These are phyloP conservation scores for Mycteria americana DNA, from an alignment of 2,797 vertebrate genomes.

Conservation along the genomic window DNA sequence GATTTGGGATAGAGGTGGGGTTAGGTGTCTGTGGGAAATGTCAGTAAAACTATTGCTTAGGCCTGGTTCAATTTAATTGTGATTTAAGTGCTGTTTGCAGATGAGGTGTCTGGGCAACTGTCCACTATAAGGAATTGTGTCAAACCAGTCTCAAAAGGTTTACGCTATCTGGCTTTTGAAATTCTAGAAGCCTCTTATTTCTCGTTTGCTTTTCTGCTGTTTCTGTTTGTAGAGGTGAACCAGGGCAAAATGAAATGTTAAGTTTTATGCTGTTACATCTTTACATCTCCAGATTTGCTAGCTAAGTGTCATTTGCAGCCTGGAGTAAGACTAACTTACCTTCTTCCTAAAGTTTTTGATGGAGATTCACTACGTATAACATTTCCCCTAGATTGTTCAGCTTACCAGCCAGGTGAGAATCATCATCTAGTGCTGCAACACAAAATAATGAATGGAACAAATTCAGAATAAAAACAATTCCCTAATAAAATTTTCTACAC, in stretches of 20 bases:
- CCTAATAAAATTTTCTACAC: fast-evolving
- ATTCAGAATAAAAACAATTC: neutral
- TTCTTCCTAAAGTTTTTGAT: neutral
- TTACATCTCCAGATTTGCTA: neutral
- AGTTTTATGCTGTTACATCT: neutral
- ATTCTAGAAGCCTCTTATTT: neutral
- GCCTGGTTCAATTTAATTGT: neutral
- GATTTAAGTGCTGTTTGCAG: neutral
- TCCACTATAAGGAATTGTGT: neutral
- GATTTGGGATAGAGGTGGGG: neutral
- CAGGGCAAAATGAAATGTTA: neutral
- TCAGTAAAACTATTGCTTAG: neutral
- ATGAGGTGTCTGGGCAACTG: neutral
- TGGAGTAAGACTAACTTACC: neutral
- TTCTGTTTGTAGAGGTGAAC: neutral
- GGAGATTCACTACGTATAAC: fast-evolving
- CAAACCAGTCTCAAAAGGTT: neutral
- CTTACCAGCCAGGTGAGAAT: neutral
- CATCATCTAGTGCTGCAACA: neutral
- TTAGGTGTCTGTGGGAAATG: neutral
- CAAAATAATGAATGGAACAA: fast-evolving
- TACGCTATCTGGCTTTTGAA: neutral
- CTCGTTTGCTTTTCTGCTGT: neutral
- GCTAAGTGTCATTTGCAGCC: neutral
- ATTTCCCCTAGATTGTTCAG: neutral